Base-by-base conservation (phyloP, 2,888 invertebrate genomes). In the Graphium colonna region DNA sequence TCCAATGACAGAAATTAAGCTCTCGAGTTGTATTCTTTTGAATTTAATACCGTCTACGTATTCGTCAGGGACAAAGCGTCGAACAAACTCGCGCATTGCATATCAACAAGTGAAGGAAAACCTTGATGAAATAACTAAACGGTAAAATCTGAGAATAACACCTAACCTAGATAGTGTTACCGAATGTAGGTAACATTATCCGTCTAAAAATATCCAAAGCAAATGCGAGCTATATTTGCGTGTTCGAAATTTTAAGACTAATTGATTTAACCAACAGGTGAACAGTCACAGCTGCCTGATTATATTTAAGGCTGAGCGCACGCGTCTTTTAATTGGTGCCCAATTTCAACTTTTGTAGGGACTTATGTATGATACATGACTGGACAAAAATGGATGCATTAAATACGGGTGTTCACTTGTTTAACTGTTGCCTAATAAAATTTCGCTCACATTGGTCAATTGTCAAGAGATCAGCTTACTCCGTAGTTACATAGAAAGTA, bases 51-150 rank as follows among this genome's bases (percentile, higher is more conserved):
- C 15, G 15, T 40, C 16, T 16, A 40, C 39, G 13, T 16, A 16
- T 33, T 46, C 45, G 18, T 26, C 40, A 45, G 45, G 21, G 17
- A 45, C 45, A 40, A 45, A 40, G 15, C n/a, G 16, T 13, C 38
- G 39, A 15, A 33, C 36, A 21, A 44, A 51, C 3, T 51, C 51
- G 44, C 41, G 44, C 44, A 26, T 38, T 45, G 44, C 44, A 51
- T 51, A 44, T 51, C 44, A 51, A 46, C 33, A 52, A 52, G 51
- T 46, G 45, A 52, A 52, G 51, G 51, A 52, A 52, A 52, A 52
- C 51, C 51, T 52, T 45, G 51, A 39, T 45, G 45, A 33, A 46
- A 45, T 46, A 45, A 46, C 40, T 15, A 36, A 47, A 47, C 13
- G 31, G 47, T 31, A 45, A 45, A 31, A 39, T 45, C 51, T 12